A percentile compares a stretch with the other conserved stretches of the same genome.
Evolutionary conservation across 2,888 invertebrate genomes (phyloP).

Genomic region (Serrognathus titanus): DNA sequence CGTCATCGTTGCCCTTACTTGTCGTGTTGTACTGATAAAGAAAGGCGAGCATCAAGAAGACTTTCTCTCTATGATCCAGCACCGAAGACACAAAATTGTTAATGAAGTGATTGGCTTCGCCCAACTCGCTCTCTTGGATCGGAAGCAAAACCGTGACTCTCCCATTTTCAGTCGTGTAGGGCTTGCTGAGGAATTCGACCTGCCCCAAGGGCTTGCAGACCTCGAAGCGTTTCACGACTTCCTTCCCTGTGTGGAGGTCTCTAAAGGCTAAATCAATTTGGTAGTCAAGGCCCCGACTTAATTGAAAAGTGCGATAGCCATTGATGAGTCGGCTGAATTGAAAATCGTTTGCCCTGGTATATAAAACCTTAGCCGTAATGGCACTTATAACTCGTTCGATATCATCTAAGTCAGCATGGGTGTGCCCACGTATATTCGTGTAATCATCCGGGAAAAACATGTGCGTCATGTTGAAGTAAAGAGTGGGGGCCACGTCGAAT

Average conservation of each 20-base stretch:
- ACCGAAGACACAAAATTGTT: conserved; percentile 62
- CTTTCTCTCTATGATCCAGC: conserved; percentile 75
- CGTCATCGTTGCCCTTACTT: conserved; percentile 57
- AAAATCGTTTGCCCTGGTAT: conserved; percentile 53
- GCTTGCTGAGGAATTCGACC: conserved; percentile 86
- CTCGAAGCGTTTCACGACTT: conserved; percentile 64
- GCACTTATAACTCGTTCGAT: conserved; percentile 42
- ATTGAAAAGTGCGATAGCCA: conserved; percentile 76
- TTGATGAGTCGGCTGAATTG: conserved; percentile 59
- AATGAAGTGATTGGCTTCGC: conserved; percentile 65
- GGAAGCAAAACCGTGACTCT: conserved; percentile 75
- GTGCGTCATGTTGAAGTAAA: conserved; percentile 80
- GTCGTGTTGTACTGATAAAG: conserved; percentile 61
- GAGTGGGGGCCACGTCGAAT: conserved; percentile 83
- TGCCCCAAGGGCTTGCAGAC: conserved; percentile 80
- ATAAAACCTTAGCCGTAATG: conserved; percentile 8
- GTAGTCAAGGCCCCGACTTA: conserved; percentile 83
- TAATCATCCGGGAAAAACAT: conserved; percentile 79
- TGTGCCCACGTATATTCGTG: conserved; percentile 63
- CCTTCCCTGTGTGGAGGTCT: conserved; percentile 48
- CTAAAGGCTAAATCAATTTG: conserved; percentile 67
- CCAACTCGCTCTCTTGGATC: conserved; percentile 56
- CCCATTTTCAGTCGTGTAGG: conserved; percentile 93
- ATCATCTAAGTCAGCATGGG: conserved; percentile 66
- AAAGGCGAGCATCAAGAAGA: conserved; percentile 71